phyloP scores from a whole-genome alignment of 1,140 invertebrate species.

The Wasmannia auropunctata region DNA sequence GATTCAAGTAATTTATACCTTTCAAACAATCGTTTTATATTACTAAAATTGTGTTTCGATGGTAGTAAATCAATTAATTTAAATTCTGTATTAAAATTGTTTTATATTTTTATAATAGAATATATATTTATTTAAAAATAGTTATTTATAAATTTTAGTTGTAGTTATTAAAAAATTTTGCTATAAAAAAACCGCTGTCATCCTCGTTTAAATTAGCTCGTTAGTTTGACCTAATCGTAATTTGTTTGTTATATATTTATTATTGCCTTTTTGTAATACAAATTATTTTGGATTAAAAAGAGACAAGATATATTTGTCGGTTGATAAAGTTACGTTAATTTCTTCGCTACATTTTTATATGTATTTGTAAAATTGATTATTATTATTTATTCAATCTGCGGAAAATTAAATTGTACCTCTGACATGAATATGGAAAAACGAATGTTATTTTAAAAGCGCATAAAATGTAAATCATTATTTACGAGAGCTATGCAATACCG shows the following conservation, averaged over 20 bases:
- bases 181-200: too few species aligned
- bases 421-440: neutral
- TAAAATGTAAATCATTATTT: constrained; percentile 44
- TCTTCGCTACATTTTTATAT: neutral
- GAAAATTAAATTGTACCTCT: constrained; percentile 20
- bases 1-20: constrained; percentile 57
- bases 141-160: too few species aligned
- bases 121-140: neutral
- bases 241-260: neutral
- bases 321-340: constrained; percentile 23
- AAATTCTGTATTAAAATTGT: neutral
- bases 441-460: constrained; percentile 26
- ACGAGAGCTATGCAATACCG: constrained; percentile 7
- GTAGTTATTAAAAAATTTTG: too few species aligned
- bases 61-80: neutral
- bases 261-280: neutral
- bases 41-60: neutral
- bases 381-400: constrained; percentile 12
- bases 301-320: neutral
- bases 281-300: neutral
- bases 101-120: neutral
- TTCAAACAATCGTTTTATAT: neutral
- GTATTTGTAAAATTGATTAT: constrained; percentile 1
- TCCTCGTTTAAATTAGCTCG: too few species aligned
- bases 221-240: too few species aligned